Base-by-base conservation (phyloP, 1,140 invertebrate species). In the Mactra quadrangularis region DNA sequence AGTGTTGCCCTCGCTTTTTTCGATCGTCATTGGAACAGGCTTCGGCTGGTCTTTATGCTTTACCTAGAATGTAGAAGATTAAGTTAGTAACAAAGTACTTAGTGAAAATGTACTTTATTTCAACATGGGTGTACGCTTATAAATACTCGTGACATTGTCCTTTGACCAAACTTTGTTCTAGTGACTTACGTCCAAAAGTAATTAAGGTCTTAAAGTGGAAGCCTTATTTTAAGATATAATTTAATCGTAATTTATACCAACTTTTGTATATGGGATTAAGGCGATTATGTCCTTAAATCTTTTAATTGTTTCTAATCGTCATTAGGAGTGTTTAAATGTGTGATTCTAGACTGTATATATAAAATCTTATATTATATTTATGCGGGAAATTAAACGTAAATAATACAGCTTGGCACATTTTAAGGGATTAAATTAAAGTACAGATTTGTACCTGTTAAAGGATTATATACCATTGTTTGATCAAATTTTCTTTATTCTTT, bases 371-470 rank as follows among this genome's bases (percentile, higher is more conserved):
- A 41, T 41, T 7, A 15, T 7, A 15, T 41, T 41, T 35, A 52
- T 68, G 31, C 62, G 31, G 9, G 15, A 33, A 22, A 41, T 74
- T 74, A 74, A 31, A 62, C 35, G 45, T 25, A 70, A 38, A 72
- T 31, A 72, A 50, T 66, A 78, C 6, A 60, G 31, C 7, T 22
- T 68, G 13, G 9, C 31, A 17, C 25, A n/a, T 68, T 78, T 78
- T 31, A n/a, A 27, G 17, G 59, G 76, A 78, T 78, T 78, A 68
- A 35, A 57, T 53, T 52, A 53, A 50, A 78, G 25, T 66, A 50
- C n/a, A 19, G 76, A 55, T 45, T 78, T 68, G 68, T 68, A 68
- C 76, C 76, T 68, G 76, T 78, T 78, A 78, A 78, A 29, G 76
- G 76, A 78, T 78, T 78, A 78, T 29, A 3, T 47, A 22, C n/a